Evolutionary conservation across 2,888 invertebrate genomes (phyloP).

Genomic region (Sepioteuthis lessoniana): DNA sequence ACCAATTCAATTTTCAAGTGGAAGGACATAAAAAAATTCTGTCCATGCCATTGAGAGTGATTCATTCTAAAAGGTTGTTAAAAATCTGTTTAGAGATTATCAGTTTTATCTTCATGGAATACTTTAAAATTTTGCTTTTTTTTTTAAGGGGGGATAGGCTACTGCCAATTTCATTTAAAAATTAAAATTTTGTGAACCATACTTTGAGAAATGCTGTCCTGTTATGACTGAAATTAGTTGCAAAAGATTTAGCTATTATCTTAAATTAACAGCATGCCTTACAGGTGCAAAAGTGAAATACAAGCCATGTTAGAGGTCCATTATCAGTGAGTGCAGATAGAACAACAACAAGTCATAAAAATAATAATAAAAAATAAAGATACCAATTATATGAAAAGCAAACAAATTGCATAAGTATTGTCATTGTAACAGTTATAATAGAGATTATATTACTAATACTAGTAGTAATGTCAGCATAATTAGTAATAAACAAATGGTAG

Average conservation of each 20-base stretch:
- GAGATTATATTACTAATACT: too few species aligned
- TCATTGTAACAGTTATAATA: background rate
- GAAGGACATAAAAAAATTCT: too few species aligned
- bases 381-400: background rate
- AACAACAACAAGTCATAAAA: background rate
- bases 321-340: background rate
- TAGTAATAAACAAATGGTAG: background rate
- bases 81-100: background rate
- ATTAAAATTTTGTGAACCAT: background rate
- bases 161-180: background rate
- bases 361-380: too few species aligned
- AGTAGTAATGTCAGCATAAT: background rate
- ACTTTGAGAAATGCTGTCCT: slow-evolving; percentile 12
- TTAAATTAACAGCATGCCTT: background rate
- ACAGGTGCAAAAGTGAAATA: background rate
- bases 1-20: background rate
- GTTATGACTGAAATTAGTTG: too few species aligned
- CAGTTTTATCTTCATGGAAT: background rate
- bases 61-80: background rate
- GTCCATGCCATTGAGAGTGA: background rate
- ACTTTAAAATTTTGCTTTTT: background rate
- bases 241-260: background rate
- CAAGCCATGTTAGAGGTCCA: background rate
- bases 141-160: background rate
- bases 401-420: slow-evolving; percentile 33